A percentile compares a stretch with the other conserved stretches of the same genome.
These are phyloP conservation scores for Eremobia ochroleuca DNA, from an alignment of 2,888 invertebrate genomes.

Conservation along the genomic window DNA sequence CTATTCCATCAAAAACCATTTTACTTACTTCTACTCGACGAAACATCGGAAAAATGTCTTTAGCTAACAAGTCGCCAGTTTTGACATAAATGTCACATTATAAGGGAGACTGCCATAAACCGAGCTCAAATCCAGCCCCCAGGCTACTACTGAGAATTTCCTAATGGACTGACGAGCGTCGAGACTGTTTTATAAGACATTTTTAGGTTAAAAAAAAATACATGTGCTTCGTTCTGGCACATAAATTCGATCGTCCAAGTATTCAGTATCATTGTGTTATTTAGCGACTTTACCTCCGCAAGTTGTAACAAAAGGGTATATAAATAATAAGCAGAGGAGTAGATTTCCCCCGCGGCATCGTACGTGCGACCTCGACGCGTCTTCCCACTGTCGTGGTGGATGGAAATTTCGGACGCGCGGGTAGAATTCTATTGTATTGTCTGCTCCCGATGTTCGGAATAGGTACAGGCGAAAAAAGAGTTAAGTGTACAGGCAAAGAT, in stretches of 20 bases:
- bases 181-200: background rate
- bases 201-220: constrained; percentile 3
- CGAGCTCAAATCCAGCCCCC: background rate
- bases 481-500: background rate
- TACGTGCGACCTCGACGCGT: constrained; percentile 63
- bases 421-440: constrained; percentile 47
- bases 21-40: background rate
- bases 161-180: background rate
- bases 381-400: constrained; percentile 44
- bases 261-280: constrained; percentile 51
- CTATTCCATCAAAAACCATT: background rate
- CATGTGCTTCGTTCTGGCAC: background rate
- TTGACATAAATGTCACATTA: background rate
- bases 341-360: constrained; percentile 70
- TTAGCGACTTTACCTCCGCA: constrained; percentile 38
- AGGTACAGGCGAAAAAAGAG: background rate
- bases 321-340: constrained; percentile 68
- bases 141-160: background rate
- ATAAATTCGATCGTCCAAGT: constrained; percentile 31
- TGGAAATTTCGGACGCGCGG: constrained; percentile 50
- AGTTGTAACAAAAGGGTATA: constrained; percentile 63
- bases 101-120: background rate
- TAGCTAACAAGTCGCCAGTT: background rate
- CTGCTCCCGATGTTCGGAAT: constrained; percentile 10
- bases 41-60: background rate